A percentile compares a stretch with the other conserved stretches of the same genome.
phyloP scores from a whole-genome alignment of 2,888 invertebrate genomes.

The Neoaliturus tenellus region DNA sequence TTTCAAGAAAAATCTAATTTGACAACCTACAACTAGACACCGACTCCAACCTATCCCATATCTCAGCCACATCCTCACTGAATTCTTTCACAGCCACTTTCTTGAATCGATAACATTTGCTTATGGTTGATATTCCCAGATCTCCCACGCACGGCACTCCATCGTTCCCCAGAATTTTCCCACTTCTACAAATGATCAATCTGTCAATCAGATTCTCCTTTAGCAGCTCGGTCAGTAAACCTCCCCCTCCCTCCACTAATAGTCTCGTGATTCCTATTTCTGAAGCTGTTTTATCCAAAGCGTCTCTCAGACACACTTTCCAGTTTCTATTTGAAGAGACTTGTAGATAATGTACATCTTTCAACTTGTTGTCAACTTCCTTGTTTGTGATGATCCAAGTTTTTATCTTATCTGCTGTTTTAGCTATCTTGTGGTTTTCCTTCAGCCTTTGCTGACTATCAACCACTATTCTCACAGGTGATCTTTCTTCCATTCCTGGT shows the following conservation, averaged over 20 bases:
- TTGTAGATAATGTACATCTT: not conserved
- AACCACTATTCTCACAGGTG: conserved; percentile 41
- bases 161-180: conserved; percentile 37
- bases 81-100: conserved; percentile 33
- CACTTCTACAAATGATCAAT: conserved; percentile 10
- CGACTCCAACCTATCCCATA: too few species aligned
- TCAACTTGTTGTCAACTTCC: not conserved
- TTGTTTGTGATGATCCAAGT: conserved; percentile 10
- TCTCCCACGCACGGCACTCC: conserved; percentile 19
- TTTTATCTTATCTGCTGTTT: conserved; percentile 40
- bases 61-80: conserved; percentile 2
- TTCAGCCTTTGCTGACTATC: conserved; percentile 40
- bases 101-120: conserved; percentile 19
- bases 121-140: not conserved
- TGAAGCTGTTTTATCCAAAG: not conserved
- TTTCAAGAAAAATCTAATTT: too few species aligned
- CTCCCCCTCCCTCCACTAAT: conserved; percentile 35
- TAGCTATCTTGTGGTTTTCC: conserved; percentile 37
- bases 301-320: conserved; percentile 15
- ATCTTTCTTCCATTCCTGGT: conserved; percentile 11
- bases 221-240: conserved; percentile 21
- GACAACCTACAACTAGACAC: too few species aligned
- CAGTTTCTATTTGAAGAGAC: not conserved
- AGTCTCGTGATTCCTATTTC: conserved; percentile 27
- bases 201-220: conserved; percentile 8